Base-by-base conservation (phyloP, 2,888 invertebrate species). In the Tanypteryx hageni region DNA sequence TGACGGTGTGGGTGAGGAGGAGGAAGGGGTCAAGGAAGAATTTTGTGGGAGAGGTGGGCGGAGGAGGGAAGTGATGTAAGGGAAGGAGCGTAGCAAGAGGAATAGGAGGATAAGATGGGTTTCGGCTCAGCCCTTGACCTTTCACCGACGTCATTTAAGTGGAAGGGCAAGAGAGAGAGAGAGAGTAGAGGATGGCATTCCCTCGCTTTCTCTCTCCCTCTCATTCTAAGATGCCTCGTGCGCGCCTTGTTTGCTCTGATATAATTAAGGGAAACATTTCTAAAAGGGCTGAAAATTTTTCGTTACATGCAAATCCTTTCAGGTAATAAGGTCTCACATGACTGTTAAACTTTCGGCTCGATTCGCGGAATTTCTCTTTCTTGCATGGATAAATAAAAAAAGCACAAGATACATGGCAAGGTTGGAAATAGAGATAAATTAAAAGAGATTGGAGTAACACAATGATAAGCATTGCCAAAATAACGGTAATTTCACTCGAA, bases 271-370 rank as follows among this genome's bases (percentile, higher is more conserved):
- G 27, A 76, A 27, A 22, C 76, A n/a, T 68, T 68, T 22, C 76
- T 76, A 27, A 76, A 44, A 44, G 44, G 44, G 5, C 44, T 44
- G 5, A 1, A 44, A 76, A 76, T 76, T 22, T n/a, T 76, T 76
- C 76, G 76, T 76, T 76, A 76, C 76, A 76, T 76, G 76, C 76
- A 76, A 76, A 76, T 76, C 76, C 76, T 76, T 76, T 76, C 76
- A 76, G 27, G 76, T 27, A 13, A 27, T 27, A 76, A 22, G 76
- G 76, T 22, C 76, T 22, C 27, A 8, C 76, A 76, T 27, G 27
- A 22, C 76, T 13, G 27, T 76, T 76, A 76, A 11, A 76, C 22
- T 76, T 76, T 76, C 22, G 13, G 76, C 27, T 11, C 22, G 27
- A 76, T 76, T 22, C 22, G 13, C 27, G 44, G 44, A 76, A 27